Conservation (phyloP, 92 coral and sea anemone species). For the Zoanthus gigantus region DNA sequence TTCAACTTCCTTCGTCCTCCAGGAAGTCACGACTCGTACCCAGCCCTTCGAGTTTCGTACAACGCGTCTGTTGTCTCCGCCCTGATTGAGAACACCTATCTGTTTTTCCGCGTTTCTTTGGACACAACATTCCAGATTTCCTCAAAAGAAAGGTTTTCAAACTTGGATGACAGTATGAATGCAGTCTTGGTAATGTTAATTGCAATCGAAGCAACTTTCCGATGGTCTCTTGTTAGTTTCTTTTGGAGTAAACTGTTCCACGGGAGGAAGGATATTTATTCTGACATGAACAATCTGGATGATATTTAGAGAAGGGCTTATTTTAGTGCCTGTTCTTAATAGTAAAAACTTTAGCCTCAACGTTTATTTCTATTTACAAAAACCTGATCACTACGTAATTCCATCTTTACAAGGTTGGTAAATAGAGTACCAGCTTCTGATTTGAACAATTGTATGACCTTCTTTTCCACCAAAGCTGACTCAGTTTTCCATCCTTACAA, state of each 20-base stretch:
- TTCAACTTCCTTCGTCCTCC: constrained; percentile 52
- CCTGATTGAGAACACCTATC: constrained; percentile 48
- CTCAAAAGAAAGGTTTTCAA: constrained; percentile 21
- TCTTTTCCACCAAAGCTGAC: no score
- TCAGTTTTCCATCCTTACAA: no score
- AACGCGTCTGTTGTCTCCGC: constrained; percentile 18
- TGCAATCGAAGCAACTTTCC: constrained; percentile 32
- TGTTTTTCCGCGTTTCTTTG: constrained; percentile 13
- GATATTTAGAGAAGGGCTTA: constrained; percentile 10
- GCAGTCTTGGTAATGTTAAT: constrained; percentile 18
- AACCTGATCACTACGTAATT: no score
- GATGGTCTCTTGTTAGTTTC: constrained; percentile 21
- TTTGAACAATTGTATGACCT: no score
- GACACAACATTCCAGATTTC: constrained; percentile 40
- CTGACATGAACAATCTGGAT: constrained; percentile 37
- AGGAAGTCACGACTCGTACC: constrained; percentile 40
- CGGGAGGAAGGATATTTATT: constrained; percentile 26
- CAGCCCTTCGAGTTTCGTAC: constrained; percentile 45
- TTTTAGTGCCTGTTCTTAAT: no score
- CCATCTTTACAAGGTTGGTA: no score
- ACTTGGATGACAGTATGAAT: constrained; percentile 3
- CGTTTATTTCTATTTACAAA: no score
- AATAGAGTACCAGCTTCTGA: no score
- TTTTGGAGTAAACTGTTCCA: constrained; percentile 40
- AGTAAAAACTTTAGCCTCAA: no score